These are phyloP conservation scores for Chrysina gloriosa DNA, from an alignment of 2,888 invertebrate genomes.

Conservation along the genomic window DNA sequence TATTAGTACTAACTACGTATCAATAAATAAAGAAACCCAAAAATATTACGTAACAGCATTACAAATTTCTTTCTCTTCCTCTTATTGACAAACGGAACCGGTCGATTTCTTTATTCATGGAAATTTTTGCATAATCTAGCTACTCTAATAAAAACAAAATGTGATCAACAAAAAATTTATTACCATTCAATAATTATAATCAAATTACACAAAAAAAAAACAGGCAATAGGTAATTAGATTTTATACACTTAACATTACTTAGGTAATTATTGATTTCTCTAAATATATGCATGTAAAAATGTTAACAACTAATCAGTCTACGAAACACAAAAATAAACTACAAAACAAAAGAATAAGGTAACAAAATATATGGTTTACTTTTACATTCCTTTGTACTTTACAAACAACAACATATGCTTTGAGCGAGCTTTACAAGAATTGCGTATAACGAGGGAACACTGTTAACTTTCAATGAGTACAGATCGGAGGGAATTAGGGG, in stretches of 20 bases:
- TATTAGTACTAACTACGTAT: no score
- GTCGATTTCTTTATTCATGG: slow-evolving; percentile 10
- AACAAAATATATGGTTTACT: neutral
- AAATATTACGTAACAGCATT: neutral
- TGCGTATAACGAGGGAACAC: neutral
- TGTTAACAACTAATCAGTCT: slow-evolving; percentile 33
- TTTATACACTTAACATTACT: slow-evolving; percentile 6
- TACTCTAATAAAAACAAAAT: slow-evolving; percentile 31
- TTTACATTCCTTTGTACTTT: slow-evolving; percentile 14
- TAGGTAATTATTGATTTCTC: slow-evolving; percentile 6
- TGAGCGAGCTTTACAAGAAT: neutral
- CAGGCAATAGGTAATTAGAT: neutral
- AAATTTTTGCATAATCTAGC: neutral
- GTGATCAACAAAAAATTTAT: slow-evolving; percentile 31
- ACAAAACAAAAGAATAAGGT: slow-evolving; percentile 9
- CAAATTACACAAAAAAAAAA: slow-evolving; percentile 21
- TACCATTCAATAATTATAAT: slow-evolving; percentile 14
- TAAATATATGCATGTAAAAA: slow-evolving; percentile 6
- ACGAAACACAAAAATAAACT: slow-evolving; percentile 35
- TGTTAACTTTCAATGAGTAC: no score
- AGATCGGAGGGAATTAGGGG: no score
- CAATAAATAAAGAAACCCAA: slow-evolving; percentile 22
- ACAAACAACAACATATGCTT: neutral
- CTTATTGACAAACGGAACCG: no score
- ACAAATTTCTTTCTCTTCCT: neutral